Conservation (phyloP, 2,888 invertebrate species). For the Octonoba sinensis region DNA sequence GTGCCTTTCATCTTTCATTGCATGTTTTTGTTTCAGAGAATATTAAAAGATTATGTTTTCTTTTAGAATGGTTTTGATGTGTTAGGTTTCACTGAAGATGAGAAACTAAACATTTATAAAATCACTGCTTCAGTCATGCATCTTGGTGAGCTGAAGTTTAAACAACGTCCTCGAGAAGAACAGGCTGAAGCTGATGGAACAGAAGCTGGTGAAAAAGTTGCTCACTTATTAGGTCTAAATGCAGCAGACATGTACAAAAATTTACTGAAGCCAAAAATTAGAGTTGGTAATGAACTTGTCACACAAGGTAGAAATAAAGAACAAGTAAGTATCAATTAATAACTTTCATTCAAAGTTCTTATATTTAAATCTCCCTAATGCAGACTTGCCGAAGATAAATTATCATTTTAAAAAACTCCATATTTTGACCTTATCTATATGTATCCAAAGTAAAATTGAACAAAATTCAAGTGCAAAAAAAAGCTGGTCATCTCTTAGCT, state of each 20-base stretch:
- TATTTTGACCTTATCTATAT: too few species aligned
- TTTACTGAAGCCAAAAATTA: conserved; percentile 97
- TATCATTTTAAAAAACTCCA: too few species aligned
- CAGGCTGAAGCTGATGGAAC: conserved; percentile 98
- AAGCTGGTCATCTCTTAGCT: too few species aligned
- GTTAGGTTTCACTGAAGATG: conserved; percentile 96
- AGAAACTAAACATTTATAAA: conserved; percentile 97
- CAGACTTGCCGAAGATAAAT: not conserved
- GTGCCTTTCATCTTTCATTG: too few species aligned
- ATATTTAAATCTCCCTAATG: not conserved
- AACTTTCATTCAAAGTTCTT: not conserved
- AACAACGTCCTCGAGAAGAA: conserved; percentile 99
- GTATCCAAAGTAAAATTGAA: too few species aligned
- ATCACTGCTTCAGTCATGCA: conserved; percentile 99
- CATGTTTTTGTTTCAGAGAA: too few species aligned
- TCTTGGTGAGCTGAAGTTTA: conserved; percentile 99
- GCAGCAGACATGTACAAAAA: conserved; percentile 90
- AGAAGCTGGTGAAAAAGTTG: conserved; percentile 93
- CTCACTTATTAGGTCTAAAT: conserved; percentile 91
- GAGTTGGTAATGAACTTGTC: conserved; percentile 99
- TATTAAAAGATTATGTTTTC: not conserved
- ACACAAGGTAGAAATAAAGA: conserved; percentile 98
- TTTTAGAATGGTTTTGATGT: conserved; percentile 97
- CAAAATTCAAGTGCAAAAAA: too few species aligned
- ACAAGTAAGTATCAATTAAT: conserved; percentile 71